These are phyloP conservation scores for Onychomys arenicola DNA, from an alignment of 2,797 vertebrate species.

Conservation along the genomic window DNA sequence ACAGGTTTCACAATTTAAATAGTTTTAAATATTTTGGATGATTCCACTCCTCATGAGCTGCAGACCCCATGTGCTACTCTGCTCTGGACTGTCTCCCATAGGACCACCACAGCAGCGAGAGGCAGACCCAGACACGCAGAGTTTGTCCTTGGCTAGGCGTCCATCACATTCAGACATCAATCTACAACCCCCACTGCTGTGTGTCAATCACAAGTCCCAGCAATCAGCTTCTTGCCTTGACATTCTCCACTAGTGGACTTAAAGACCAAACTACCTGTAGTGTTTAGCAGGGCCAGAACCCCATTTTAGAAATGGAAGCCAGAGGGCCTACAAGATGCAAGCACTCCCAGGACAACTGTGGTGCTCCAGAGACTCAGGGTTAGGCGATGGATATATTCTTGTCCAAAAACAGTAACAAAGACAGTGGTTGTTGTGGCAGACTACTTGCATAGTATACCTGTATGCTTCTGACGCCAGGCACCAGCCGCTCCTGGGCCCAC, in stretches of 20 bases:
- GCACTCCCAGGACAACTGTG: constrained; percentile 84
- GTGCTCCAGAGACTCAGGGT: constrained; percentile 85
- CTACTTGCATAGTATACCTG: constrained; percentile 95
- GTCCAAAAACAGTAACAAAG: constrained; percentile 86
- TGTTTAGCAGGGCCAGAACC: constrained; percentile 78
- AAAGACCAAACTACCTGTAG: constrained; percentile 73
- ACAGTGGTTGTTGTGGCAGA: constrained; percentile 87
- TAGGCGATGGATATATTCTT: constrained; percentile 83
- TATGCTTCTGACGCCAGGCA: constrained; percentile 89
- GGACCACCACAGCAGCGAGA: constrained; percentile 74
- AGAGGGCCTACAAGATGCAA: constrained; percentile 76
- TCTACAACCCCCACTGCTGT: constrained; percentile 79
- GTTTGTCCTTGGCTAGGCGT: constrained; percentile 74
- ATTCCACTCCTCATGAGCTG: constrained; percentile 82
- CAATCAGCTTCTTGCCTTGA: constrained; percentile 66
- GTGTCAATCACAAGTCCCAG: constrained; percentile 64
- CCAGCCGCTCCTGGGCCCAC: constrained; percentile 88
- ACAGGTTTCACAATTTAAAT: constrained; percentile 87
- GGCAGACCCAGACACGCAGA: constrained; percentile 78
- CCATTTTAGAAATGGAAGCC: constrained; percentile 71
- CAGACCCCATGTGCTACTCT: constrained; percentile 84
- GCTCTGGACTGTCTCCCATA: constrained; percentile 80
- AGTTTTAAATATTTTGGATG: constrained; percentile 82
- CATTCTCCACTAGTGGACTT: constrained; percentile 80
- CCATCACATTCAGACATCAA: constrained; percentile 75